A percentile compares a stretch with the other conserved stretches of the same genome.
These are phyloP conservation scores for Caenorhabditis sp. DNA, from an alignment of 2,888 invertebrate genomes.

Conservation along the genomic window DNA sequence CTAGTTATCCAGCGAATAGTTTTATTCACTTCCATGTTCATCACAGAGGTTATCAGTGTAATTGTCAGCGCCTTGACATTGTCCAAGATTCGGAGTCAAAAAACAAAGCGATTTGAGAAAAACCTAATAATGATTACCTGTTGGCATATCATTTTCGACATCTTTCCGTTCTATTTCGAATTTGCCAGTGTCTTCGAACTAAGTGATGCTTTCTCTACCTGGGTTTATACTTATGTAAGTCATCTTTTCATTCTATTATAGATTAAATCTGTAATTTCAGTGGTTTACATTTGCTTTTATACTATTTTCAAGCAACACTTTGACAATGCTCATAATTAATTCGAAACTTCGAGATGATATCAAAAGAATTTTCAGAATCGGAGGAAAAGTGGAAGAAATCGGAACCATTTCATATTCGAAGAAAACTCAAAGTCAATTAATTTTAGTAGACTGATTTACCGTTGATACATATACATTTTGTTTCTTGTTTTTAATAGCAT, in stretches of 20 bases:
- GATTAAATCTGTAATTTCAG: neutral
- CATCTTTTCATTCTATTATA: neutral
- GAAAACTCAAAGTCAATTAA: neutral
- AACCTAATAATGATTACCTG: neutral
- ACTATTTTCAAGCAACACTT: neutral
- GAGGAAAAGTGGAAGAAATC: neutral
- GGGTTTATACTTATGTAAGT: neutral
- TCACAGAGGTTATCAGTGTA: neutral
- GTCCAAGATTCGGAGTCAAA: neutral
- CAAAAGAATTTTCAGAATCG: neutral
- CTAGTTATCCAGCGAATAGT: neutral
- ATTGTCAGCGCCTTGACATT: neutral
- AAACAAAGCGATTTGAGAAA: neutral
- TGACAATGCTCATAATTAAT: neutral
- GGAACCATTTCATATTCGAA: neutral
- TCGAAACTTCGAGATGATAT: neutral
- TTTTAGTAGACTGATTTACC: too few relatives aligned
- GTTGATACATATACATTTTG: too few relatives aligned
- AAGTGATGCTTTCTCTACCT: neutral
- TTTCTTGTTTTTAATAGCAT: too few relatives aligned
- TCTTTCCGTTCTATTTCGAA: neutral
- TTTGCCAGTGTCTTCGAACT: neutral
- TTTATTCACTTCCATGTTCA: neutral
- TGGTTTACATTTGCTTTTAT: neutral
- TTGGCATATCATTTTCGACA: neutral